Percentiles rank a stretch among this genome's conserved stretches.
phyloP scores from a whole-genome alignment of 2,888 invertebrate species.

The Chironomus tentans region DNA sequence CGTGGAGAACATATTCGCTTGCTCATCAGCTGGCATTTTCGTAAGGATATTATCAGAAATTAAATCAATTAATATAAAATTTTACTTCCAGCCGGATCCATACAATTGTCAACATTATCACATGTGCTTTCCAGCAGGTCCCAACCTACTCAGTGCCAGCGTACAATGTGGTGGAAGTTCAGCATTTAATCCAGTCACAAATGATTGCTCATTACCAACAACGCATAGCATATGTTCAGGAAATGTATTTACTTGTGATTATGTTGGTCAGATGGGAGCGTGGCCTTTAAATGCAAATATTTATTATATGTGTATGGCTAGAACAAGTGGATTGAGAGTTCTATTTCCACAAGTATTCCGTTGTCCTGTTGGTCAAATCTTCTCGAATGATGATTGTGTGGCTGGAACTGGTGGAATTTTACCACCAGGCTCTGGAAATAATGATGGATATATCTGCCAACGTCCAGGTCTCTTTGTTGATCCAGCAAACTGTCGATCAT shows the following conservation, averaged over 20 bases:
- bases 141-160: constrained; percentile 36
- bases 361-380: not conserved
- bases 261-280: constrained; percentile 29
- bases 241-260: constrained; percentile 36
- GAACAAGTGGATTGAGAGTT: constrained; percentile 7
- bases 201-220: constrained; percentile 37
- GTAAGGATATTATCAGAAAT: not conserved
- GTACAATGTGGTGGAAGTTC: constrained; percentile 38
- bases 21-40: constrained; percentile 1
- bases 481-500: constrained; percentile 27
- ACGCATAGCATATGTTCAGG: constrained; percentile 34
- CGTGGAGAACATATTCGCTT: not conserved
- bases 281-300: constrained; percentile 23
- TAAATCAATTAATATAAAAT: not conserved
- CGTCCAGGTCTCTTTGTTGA: constrained; percentile 42
- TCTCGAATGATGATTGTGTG: constrained; percentile 3
- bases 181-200: constrained; percentile 37
- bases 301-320: constrained; percentile 23
- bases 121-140: constrained; percentile 39
- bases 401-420: not conserved
- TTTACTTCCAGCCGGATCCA: constrained; percentile 34
- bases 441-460: constrained; percentile 16
- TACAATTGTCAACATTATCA: constrained; percentile 42
- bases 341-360: constrained; percentile 17
- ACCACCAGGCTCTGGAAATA: not conserved